Percentiles rank a stretch among this genome's conserved stretches.
Conservation (phyloP, 2,888 invertebrate genomes). For the Malthinus seriepunctatus region DNA sequence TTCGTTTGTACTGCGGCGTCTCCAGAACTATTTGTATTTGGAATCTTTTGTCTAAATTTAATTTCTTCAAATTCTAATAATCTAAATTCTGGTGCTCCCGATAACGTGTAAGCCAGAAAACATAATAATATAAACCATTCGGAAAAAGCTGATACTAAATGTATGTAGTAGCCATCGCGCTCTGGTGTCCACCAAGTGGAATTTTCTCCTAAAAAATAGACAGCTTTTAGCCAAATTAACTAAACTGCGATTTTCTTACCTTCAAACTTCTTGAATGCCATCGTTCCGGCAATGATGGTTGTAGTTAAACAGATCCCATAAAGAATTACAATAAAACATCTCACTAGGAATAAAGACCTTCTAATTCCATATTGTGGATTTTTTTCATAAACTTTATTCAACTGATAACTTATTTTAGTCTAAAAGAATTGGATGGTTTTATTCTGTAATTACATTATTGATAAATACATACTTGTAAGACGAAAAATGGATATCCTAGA, state of each 20-base stretch:
- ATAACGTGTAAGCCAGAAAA: constrained; percentile 4
- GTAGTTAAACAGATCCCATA: background rate
- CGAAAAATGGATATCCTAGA: constrained; percentile 10
- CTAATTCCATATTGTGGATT: constrained; percentile 1
- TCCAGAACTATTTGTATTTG: background rate
- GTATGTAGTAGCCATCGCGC: constrained; percentile 9
- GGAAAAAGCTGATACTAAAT: constrained; percentile 7
- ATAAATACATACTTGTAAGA: constrained; percentile 16
- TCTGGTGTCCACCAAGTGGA: constrained; percentile 13
- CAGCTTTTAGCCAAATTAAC: background rate
- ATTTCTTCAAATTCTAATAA: constrained; percentile 12
- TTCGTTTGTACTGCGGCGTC: too few species aligned
- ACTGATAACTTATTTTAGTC: background rate
- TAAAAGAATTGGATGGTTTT: background rate
- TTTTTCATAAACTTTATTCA: background rate
- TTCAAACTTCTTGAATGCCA: background rate
- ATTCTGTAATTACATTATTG: background rate
- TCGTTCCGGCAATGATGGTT: background rate
- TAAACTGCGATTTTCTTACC: background rate
- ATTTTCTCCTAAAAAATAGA: background rate
- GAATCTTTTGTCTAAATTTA: background rate
- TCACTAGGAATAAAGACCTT: background rate
- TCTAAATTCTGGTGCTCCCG: constrained; percentile 15
- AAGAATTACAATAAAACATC: background rate
- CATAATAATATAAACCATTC: constrained; percentile 12